phyloP scores from a whole-genome alignment of 2,113 vertebrate species.

The Laticauda laticaudata region DNA sequence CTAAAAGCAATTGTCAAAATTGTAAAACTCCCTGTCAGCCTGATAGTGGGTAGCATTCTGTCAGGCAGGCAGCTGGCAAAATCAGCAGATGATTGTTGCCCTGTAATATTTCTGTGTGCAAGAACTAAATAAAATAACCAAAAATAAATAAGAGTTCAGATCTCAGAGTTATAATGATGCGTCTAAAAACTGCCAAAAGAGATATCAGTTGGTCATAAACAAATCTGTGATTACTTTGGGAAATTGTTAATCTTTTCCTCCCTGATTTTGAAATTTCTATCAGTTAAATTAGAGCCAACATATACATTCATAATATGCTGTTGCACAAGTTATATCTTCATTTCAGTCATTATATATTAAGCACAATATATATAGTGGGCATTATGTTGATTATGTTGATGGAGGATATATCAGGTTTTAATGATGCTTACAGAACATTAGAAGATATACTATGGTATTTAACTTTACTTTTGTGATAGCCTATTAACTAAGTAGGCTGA shows the following conservation, averaged over 20 bases:
- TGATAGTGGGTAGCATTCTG: slow-evolving; percentile 57
- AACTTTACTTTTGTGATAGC: background rate
- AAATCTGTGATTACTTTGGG: background rate
- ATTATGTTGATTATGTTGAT: background rate
- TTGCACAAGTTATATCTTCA: background rate
- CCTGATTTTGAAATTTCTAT: background rate
- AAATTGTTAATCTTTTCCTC: slow-evolving; percentile 16
- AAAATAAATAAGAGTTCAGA: background rate
- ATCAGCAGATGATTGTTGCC: slow-evolving; percentile 44
- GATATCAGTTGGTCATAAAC: slow-evolving; percentile 32
- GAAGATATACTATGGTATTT: background rate
- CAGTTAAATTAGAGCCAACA: background rate
- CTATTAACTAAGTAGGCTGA: background rate
- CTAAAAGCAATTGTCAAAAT: slow-evolving; percentile 57
- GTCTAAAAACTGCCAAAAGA: slow-evolving; percentile 1
- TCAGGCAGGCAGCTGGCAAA: slow-evolving; percentile 60
- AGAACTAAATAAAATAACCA: slow-evolving; percentile 19
- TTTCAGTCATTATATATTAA: background rate
- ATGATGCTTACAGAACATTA: background rate
- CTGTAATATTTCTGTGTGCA: slow-evolving; percentile 29
- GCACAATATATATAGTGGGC: background rate
- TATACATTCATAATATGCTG: background rate
- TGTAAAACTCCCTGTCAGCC: slow-evolving; percentile 54
- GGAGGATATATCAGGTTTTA: background rate
- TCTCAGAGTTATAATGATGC: slow-evolving; percentile 31